phyloP scores from a whole-genome alignment of 2,888 invertebrate species.

The Agrilus cyanescens region DNA sequence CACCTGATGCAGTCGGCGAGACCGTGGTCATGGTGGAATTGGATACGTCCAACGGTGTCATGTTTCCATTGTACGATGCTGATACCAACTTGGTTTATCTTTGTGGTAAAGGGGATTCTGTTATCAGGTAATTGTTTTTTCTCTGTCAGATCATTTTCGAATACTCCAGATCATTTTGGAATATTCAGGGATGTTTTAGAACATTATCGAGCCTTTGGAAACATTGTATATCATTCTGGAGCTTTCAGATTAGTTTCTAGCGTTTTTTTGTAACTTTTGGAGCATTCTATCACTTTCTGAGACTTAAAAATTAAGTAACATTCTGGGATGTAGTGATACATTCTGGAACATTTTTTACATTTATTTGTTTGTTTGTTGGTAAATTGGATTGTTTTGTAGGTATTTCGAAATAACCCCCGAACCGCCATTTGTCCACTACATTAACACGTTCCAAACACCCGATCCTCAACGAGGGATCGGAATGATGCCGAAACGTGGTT shows the following conservation, averaged over 20 bases:
- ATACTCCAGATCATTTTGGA: too few relatives aligned
- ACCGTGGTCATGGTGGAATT: constrained; percentile 88
- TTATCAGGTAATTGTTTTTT: constrained; percentile 85
- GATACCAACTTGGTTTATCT: constrained; percentile 91
- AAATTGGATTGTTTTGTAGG: constrained; percentile 25
- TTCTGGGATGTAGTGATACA: too few relatives aligned
- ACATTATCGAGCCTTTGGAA: neutral
- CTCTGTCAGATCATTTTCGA: too few relatives aligned
- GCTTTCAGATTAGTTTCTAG: neutral
- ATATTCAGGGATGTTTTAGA: too few relatives aligned
- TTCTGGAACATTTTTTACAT: too few relatives aligned
- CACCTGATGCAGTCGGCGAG: constrained; percentile 74
- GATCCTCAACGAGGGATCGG: constrained; percentile 95
- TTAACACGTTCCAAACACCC: constrained; percentile 95
- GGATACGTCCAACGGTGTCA: constrained; percentile 91
- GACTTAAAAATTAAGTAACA: too few relatives aligned
- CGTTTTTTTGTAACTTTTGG: neutral
- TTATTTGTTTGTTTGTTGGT: neutral
- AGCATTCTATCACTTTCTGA: too few relatives aligned
- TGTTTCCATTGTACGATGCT: constrained; percentile 93
- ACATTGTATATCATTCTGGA: too few relatives aligned
- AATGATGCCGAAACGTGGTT: constrained; percentile 96
- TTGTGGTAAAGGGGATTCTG: constrained; percentile 97
- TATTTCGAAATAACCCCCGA: constrained; percentile 71
- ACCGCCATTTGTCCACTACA: constrained; percentile 90